Evolutionary conservation across 1,140 invertebrate species (phyloP).

Genomic region (Cyclargus thomasi): DNA sequence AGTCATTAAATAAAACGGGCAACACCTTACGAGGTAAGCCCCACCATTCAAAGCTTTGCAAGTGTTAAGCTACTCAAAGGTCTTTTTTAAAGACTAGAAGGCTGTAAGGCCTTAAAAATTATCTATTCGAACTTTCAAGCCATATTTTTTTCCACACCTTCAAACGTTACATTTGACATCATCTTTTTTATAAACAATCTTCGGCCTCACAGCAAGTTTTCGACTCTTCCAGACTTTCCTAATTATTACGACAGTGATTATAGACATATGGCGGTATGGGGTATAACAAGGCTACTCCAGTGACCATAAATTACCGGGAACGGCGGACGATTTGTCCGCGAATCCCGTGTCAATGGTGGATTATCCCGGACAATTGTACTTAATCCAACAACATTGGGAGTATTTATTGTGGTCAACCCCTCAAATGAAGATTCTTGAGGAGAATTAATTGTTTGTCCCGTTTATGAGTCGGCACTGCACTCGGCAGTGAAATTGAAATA

Average conservation of each 20-base stretch:
- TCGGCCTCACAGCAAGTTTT: not conserved
- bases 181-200: too few relatives aligned
- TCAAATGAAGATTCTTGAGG: slow-evolving; percentile 28
- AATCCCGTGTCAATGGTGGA: slow-evolving; percentile 52
- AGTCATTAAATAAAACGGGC: too few relatives aligned
- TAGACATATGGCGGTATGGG: not conserved
- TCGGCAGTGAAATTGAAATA: not conserved
- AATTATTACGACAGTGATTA: not conserved
- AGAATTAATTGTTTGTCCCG: slow-evolving; percentile 22
- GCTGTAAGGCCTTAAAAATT: too few relatives aligned
- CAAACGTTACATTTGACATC: too few relatives aligned
- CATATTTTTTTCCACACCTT: too few relatives aligned
- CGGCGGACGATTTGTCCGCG: slow-evolving; percentile 35
- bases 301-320: slow-evolving; percentile 40
- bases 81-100: too few relatives aligned
- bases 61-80: too few relatives aligned
- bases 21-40: too few relatives aligned
- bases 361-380: slow-evolving; percentile 44
- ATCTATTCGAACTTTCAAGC: too few relatives aligned
- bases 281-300: not conserved
- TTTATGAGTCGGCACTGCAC: slow-evolving; percentile 7
- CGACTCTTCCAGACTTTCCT: not conserved
- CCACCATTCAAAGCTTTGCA: too few relatives aligned
- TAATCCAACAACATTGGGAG: slow-evolving; percentile 44
- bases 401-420: slow-evolving; percentile 47